Percentiles rank a stretch among this genome's conserved stretches.
Conservation (phyloP, 1,140 invertebrate species). For the Zaprionus davidi region DNA sequence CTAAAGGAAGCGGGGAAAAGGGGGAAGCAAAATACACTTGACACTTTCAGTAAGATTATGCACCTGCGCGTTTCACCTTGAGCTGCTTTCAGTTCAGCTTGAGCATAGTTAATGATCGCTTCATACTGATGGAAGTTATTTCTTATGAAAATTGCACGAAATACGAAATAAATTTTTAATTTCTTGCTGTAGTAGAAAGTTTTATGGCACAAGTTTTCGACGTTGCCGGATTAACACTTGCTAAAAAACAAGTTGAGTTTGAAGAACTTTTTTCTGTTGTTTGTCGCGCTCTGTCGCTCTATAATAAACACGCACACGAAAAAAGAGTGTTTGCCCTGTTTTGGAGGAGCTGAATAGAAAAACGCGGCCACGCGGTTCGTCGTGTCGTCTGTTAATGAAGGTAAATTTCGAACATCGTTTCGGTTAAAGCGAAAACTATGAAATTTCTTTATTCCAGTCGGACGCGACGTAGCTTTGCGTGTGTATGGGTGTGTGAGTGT, state of each 20-base stretch:
- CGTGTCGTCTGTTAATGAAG: constrained; percentile 80
- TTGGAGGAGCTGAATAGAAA: constrained; percentile 22
- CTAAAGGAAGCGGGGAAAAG: neutral
- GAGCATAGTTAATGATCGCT: constrained; percentile 32
- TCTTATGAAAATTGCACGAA: constrained; percentile 51
- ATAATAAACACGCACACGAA: constrained; percentile 11
- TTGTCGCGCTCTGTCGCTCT: neutral
- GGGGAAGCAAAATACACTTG: constrained; percentile 19
- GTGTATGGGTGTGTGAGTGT: constrained; percentile 15
- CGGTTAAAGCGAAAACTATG: constrained; percentile 79
- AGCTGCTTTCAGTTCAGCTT: neutral
- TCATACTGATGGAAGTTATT: constrained; percentile 49
- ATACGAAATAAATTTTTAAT: constrained; percentile 65
- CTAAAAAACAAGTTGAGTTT: neutral
- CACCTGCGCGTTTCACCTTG: constrained; percentile 35
- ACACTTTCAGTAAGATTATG: constrained; percentile 21
- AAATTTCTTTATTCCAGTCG: constrained; percentile 80
- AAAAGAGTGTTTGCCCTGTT: neutral
- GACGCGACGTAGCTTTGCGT: constrained; percentile 11
- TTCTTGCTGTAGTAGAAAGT: constrained; percentile 24
- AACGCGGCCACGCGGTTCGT: constrained; percentile 73
- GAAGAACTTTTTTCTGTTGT: neutral
- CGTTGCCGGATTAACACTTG: constrained; percentile 22
- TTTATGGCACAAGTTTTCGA: constrained; percentile 23
- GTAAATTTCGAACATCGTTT: constrained; percentile 77